These are phyloP conservation scores for Scaeva pyrastri DNA, from an alignment of 2,888 invertebrate genomes.

Conservation along the genomic window DNA sequence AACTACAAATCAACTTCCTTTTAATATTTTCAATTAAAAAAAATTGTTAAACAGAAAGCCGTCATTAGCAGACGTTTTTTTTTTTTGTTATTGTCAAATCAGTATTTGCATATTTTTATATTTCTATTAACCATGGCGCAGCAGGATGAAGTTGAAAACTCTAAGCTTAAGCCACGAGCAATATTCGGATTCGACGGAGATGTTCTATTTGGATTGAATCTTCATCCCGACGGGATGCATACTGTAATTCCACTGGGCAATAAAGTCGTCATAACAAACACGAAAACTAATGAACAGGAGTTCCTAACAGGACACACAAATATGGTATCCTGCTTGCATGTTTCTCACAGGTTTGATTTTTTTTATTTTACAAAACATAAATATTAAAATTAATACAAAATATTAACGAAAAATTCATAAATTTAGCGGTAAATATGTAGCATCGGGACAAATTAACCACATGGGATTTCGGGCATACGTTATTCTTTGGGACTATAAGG, in stretches of 20 bases:
- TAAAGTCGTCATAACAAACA: slow-evolving; percentile 90
- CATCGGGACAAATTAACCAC: slow-evolving; percentile 95
- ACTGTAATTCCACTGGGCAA: slow-evolving; percentile 91
- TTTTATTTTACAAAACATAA: neutral
- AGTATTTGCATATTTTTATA: slow-evolving; percentile 27
- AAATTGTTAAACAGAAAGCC: slow-evolving; percentile 6
- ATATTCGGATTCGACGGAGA: slow-evolving; percentile 92
- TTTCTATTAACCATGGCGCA: slow-evolving; percentile 4
- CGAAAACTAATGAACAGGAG: slow-evolving; percentile 88
- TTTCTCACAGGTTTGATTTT: slow-evolving; percentile 87
- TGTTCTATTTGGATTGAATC: slow-evolving; percentile 86
- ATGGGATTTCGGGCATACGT: slow-evolving; percentile 95
- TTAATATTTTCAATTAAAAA: slow-evolving; percentile 25
- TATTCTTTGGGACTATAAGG: slow-evolving; percentile 94
- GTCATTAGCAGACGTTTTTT: neutral
- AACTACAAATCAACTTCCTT: slow-evolving; percentile 37
- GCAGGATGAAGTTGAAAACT: slow-evolving; percentile 79
- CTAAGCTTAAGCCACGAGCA: slow-evolving; percentile 87
- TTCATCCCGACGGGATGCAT: slow-evolving; percentile 90
- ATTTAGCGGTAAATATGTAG: slow-evolving; percentile 89
- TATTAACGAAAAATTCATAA: slow-evolving; percentile 61
- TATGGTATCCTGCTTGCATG: slow-evolving; percentile 90
- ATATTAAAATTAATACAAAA: too few species aligned
- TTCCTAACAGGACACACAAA: slow-evolving; percentile 93
- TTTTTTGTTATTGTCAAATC: neutral